Evolutionary conservation across 2,113 vertebrate species (phyloP), one percentile per base, ranked within the genome.

Genomic region (Gambusia holbrooki): DNA sequence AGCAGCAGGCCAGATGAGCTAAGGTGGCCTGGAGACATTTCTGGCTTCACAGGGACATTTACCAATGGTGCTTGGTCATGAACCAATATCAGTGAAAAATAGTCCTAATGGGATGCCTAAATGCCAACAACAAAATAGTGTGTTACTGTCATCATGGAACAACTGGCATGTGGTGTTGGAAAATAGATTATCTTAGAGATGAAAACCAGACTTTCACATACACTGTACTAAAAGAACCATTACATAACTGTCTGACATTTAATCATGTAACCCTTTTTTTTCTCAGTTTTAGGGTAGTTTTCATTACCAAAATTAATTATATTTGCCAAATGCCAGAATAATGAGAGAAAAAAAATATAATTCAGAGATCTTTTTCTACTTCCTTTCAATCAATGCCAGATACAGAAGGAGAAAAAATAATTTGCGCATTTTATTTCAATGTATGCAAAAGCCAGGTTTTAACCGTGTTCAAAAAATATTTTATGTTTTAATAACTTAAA

Each of bases 1-100:
- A 86, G 81, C 80, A 74, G 73, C 76, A 73, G 80, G 73, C 89
- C 91, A 91, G 85, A 93, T 91, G 89, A 91, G 84, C 74, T 25
- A 64, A 90, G 89, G 91, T 89, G 89, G 86, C 91, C 88, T 37
- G 54, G 62, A 17, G 84, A 86, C 86, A 19, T 82, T 71, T 85
- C 68, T 85, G 79, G 84, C 85, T 87, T 82, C 83, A 81, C 58
- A 77, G 69, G 37, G 42, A 80, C 84, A 69, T 79, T 82, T 28
- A 74, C 74, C 45, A 70, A 58, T 73, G 62, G 67, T 29, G 37
- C 73, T 32, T 32, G 33, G 69, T 58, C 51, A 58, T 58, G n/a
- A 58, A 58, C 22, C 51, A 58, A 58, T 11, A 58, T 58, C 2
- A n/a, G 5, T 58, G 51, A 58, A 17, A 58, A 58, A n/a, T 58